Evolutionary conservation across 1,140 invertebrate genomes (phyloP), one percentile per base, ranked within the genome.

Genomic region (Oreohelix idahoensis): DNA sequence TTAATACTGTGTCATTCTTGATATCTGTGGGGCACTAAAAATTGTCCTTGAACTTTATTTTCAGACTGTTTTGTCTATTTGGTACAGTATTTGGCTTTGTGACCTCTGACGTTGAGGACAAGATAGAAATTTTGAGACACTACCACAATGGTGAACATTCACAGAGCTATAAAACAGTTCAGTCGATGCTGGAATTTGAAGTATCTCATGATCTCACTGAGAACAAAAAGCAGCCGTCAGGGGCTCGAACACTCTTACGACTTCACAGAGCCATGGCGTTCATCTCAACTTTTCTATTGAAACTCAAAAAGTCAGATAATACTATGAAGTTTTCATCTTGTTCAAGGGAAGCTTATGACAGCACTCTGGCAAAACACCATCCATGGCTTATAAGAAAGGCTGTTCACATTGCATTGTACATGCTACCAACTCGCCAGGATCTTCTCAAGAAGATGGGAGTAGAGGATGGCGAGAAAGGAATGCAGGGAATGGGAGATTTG

Each of bases 211-310:
- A 95, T 51, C 92, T 96, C 13, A 92, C 97, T 0, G 93, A 95
- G 5, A 95, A 83, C 2, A 87, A 86, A 42, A 86, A 86, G 29
- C 88, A 88, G 45, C 77, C 86, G 15, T 90, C 89, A 39, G 89
- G 87, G 0, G 95, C 96, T 51, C 94, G 97, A 87, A 98, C 97
- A 0, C 93, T 98, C 85, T 93, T 98, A 5, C 93, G 97, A 89
- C 94, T 99, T 42, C 97, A 99, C 92, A 94, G 98, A 92, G 97
- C 97, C 23, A 94, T 98, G 96, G 97, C 97, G 92, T 98, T 98
- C 93, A 96, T 98, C 84, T 94, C 95, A 82, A 93, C 95, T 86
- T 98, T 98, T 93, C 93, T 98, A 79, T 94, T 94, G 83, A 94
- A 95, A 87, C 89, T 98, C 0, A 93, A 94, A 69, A 94, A 95